Percentiles rank a stretch among this genome's conserved stretches.
Conservation (phyloP, 2,888 invertebrate genomes). For the Halocaridina rubra region DNA sequence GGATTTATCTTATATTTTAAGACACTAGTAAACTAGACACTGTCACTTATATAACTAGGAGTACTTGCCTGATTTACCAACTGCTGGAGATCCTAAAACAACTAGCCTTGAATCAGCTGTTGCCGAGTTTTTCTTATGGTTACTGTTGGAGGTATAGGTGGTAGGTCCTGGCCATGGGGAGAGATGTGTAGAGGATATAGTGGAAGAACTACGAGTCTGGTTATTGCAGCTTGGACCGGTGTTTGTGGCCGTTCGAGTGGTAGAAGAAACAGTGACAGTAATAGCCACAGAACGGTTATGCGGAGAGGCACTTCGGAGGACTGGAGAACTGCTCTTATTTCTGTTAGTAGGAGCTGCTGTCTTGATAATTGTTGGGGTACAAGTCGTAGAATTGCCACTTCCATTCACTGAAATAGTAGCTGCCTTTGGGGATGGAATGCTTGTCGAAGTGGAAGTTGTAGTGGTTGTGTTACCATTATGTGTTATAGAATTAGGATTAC, state of each 20-base stretch:
- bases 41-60: too few species aligned
- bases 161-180: conserved; percentile 24
- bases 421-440: background rate
- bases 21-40: too few species aligned
- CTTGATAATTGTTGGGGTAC: background rate
- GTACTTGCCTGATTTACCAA: conserved; percentile 39
- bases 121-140: conserved; percentile 4
- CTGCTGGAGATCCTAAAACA: conserved; percentile 33
- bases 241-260: background rate
- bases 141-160: background rate
- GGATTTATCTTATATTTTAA: too few species aligned
- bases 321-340: background rate
- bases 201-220: background rate
- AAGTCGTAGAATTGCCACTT: background rate
- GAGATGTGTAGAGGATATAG: conserved; percentile 1
- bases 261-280: background rate
- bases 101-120: conserved; percentile 23
- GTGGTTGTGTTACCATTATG: background rate
- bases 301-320: background rate
- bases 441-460: background rate
- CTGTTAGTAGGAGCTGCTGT: background rate
- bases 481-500: too few species aligned
- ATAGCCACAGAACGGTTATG: background rate
- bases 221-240: background rate
- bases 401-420: background rate